Evolutionary conservation across 2,113 vertebrate genomes (phyloP).

Genomic region (Etheostoma cragini): DNA sequence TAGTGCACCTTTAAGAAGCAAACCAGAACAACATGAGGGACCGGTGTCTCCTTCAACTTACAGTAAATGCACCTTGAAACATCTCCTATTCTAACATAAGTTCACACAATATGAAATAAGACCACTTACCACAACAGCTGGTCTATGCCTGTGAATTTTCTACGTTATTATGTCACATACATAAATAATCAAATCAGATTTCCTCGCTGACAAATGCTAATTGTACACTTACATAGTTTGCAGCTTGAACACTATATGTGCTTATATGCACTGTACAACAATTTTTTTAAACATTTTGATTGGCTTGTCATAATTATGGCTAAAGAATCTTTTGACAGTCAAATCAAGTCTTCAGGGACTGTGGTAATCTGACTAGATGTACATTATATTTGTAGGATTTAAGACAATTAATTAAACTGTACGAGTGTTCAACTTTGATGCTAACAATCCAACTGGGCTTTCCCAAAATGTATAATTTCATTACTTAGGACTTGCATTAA

Average conservation of each 20-base stretch:
- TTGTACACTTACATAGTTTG: slow-evolving; percentile 30
- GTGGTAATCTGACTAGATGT: slow-evolving; percentile 21
- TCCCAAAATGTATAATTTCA: slow-evolving; percentile 14
- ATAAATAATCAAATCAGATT: slow-evolving; percentile 45
- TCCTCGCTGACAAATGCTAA: slow-evolving; percentile 46
- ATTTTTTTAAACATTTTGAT: slow-evolving; percentile 35
- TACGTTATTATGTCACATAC: slow-evolving; percentile 57
- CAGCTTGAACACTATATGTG: slow-evolving; percentile 14
- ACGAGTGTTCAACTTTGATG: slow-evolving; percentile 9
- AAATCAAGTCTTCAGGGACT: slow-evolving; percentile 5
- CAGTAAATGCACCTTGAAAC: slow-evolving; percentile 68
- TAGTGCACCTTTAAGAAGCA: slow-evolving; percentile 18
- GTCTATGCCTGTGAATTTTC: slow-evolving; percentile 49
- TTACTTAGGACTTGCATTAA: slow-evolving; percentile 16
- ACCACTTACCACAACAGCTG: slow-evolving; percentile 43
- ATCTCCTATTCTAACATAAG: slow-evolving; percentile 57
- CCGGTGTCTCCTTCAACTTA: slow-evolving; percentile 55
- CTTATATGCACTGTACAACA: slow-evolving; percentile 35
- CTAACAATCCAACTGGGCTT: slow-evolving; percentile 35
- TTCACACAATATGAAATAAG: slow-evolving; percentile 66
- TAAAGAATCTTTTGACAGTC: slow-evolving; percentile 3
- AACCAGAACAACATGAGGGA: slow-evolving; percentile 51
- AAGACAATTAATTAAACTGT: slow-evolving; percentile 24
- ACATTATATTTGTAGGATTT: slow-evolving; percentile 23
- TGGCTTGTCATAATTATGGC: slow-evolving; percentile 36